These are phyloP conservation scores for Lampris megalopsis DNA, from an alignment of 2,113 vertebrate genomes.

Conservation along the genomic window DNA sequence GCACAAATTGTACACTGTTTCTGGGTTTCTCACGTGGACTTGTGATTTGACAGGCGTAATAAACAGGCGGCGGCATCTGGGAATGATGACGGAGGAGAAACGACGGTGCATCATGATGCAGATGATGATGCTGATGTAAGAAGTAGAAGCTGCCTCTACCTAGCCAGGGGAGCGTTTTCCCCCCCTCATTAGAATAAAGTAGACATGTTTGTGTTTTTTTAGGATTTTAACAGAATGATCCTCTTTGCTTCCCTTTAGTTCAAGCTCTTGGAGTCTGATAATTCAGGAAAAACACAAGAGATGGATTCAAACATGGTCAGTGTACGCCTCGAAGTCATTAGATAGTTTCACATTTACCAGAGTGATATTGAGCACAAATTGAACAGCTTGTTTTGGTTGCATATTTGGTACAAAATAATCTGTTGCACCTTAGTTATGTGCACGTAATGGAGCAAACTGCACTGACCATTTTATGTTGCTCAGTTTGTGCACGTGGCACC, in stretches of 20 bases:
- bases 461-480: neutral
- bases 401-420: neutral
- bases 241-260: slow-evolving; percentile 73
- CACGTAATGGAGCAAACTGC: neutral
- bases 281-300: slow-evolving; percentile 52
- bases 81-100: slow-evolving; percentile 24
- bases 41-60: slow-evolving; percentile 57
- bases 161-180: neutral
- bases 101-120: neutral
- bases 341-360: too few relatives aligned
- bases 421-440: neutral
- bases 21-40: neutral
- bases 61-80: slow-evolving; percentile 69
- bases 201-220: neutral
- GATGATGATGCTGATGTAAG: slow-evolving; percentile 76
- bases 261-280: slow-evolving; percentile 78
- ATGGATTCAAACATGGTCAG: slow-evolving; percentile 25
- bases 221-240: neutral
- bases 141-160: neutral
- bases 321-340: neutral
- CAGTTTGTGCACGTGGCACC: slow-evolving; percentile 81
- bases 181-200: neutral
- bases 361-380: neutral
- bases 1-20: too few relatives aligned
- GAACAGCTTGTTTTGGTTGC: slow-evolving; percentile 38